Evolutionary conservation across 2,797 vertebrate species (phyloP), one percentile per base, ranked within the genome.

Genomic region (Gambusia yucatana): DNA sequence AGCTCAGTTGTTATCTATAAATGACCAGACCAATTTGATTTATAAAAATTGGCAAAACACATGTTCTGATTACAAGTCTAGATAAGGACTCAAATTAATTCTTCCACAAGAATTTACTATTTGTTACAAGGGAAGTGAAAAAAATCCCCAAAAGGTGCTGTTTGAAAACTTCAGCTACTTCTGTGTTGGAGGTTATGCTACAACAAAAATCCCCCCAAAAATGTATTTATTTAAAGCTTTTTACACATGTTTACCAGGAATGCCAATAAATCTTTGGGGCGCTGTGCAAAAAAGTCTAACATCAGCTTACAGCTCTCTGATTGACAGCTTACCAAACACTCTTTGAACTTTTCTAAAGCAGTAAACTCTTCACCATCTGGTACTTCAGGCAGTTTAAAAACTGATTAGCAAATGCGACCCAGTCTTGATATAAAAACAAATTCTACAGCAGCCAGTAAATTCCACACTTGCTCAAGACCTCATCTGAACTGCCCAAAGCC

Each of bases 401-500:
- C 73, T 84, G 74, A 90, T 84, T 79, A 73, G 72, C 55, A 86
- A 90, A 89, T 91, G 89, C 88, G 76, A 92, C 80, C 72, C n/a
- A 28, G 75, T 78, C 25, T 55, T 70, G 79, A 57, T 78, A 77
- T 72, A 75, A 87, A 81, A 88, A 90, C 75, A 90, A 81, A 87
- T 81, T 75, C 46, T 75, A 0, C 16, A 25, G 59, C 72, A 73
- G 75, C 65, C 73, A 10, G 57, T 36, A 71, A 85, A 83, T 72
- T 85, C 80, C 75, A 77, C 72, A 75, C 11, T 10, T 36, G 55
- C 70, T 84, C 81, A 46, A 76, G 43, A 84, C 69, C 78, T 75
- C 78, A 72, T 88, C 77, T 84, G 80, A 77, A 77, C 74, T 74
- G 75, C 79, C 73, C 43, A 59, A 71, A 88, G 55, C 81, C 80